Evolutionary conservation across 2,113 vertebrate species (phyloP).

Genomic region (Xerus inauris): DNA sequence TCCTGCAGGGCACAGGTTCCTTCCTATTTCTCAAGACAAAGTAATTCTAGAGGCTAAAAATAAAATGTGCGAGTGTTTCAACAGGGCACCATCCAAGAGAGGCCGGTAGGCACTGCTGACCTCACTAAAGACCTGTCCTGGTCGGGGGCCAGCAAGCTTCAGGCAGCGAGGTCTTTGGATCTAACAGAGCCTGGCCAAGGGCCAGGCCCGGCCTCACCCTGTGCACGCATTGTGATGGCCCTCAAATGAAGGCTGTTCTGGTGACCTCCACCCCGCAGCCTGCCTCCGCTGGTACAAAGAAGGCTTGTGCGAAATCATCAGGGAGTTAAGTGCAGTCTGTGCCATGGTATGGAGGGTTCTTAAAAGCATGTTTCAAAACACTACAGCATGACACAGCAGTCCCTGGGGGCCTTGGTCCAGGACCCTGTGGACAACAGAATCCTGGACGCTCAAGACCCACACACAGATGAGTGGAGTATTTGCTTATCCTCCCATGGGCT

Average conservation of each 20-base stretch:
- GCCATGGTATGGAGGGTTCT: too few relatives aligned
- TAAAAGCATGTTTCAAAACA: background rate
- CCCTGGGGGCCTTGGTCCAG: background rate
- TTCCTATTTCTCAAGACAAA: background rate
- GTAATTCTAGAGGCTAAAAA: background rate
- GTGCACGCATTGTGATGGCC: rapidly evolving
- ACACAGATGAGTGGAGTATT: background rate
- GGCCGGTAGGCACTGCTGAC: rapidly evolving
- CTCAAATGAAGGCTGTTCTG: background rate
- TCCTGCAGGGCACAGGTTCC: background rate
- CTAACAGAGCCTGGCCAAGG: background rate
- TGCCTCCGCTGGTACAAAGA: background rate
- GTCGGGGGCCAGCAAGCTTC: background rate
- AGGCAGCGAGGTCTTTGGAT: too few relatives aligned
- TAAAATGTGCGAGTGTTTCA: background rate
- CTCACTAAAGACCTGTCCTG: background rate
- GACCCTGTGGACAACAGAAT: background rate
- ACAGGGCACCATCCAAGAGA: background rate
- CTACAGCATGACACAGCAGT: rapidly evolving
- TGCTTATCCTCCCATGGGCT: background rate
- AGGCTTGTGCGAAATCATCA: background rate
- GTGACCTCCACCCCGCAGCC: rapidly evolving
- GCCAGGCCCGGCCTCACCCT: rapidly evolving
- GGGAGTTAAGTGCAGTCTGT: too few relatives aligned
- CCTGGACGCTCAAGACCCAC: background rate